Conservation (phyloP, 2,113 vertebrate genomes). For the Trogon surrucura region DNA sequence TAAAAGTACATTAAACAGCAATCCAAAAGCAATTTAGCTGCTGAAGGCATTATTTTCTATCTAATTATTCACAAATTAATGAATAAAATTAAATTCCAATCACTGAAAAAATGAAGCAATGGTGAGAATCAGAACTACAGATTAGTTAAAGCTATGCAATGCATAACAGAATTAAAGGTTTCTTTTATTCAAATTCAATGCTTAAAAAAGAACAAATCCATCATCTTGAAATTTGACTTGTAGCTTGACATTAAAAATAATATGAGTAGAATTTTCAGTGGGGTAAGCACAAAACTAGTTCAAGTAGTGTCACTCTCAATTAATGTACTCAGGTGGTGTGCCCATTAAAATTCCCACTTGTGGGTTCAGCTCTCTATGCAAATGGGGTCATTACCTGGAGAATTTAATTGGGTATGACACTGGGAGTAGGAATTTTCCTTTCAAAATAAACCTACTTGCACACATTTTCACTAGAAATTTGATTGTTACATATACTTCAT, state of each 20-base stretch:
- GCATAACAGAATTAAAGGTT: slow-evolving; percentile 78
- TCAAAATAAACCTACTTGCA: slow-evolving; percentile 88
- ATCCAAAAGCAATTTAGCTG: slow-evolving; percentile 75
- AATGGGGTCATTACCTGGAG: slow-evolving; percentile 94
- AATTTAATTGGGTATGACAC: slow-evolving; percentile 95
- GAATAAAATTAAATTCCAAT: slow-evolving; percentile 83
- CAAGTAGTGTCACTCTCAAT: slow-evolving; percentile 94
- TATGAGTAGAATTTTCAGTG: slow-evolving; percentile 89
- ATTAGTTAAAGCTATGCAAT: slow-evolving; percentile 82
- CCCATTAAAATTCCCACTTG: slow-evolving; percentile 92
- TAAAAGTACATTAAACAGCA: slow-evolving; percentile 72
- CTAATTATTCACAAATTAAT: slow-evolving; percentile 85
- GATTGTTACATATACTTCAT: slow-evolving; percentile 76
- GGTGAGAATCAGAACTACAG: slow-evolving; percentile 77
- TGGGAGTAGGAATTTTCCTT: slow-evolving; percentile 82
- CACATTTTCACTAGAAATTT: slow-evolving; percentile 81
- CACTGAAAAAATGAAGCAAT: slow-evolving; percentile 77
- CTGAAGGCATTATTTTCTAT: slow-evolving; percentile 74
- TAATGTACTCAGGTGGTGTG: slow-evolving; percentile 90
- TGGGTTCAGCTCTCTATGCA: slow-evolving; percentile 90
- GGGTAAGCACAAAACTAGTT: slow-evolving; percentile 89
- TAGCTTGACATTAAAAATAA: slow-evolving; percentile 92
- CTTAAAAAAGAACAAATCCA: slow-evolving; percentile 91
- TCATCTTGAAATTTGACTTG: slow-evolving; percentile 90
- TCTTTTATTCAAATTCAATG: slow-evolving; percentile 85